phyloP scores from a whole-genome alignment of 2,888 invertebrate genomes.

The Leptinotarsa tumamoca region DNA sequence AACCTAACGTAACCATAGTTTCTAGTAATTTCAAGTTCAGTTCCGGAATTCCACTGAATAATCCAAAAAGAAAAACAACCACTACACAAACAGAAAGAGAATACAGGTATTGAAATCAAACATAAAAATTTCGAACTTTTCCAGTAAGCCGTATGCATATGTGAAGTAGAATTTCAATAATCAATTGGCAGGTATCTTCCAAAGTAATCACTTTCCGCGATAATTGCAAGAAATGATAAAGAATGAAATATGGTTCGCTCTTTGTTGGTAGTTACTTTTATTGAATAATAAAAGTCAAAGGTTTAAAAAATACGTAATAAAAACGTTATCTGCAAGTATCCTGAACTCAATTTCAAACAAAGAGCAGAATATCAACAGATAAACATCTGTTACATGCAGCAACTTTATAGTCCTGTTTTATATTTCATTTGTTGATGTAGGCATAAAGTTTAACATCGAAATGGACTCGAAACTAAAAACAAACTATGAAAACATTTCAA shows the following conservation, averaged over 20 bases:
- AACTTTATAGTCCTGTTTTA: slow-evolving; percentile 15
- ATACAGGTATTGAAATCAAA: too few relatives aligned
- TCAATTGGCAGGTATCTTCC: too few relatives aligned
- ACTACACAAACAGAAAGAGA: too few relatives aligned
- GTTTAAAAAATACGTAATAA: slow-evolving; percentile 16
- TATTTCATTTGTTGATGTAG: slow-evolving; percentile 15
- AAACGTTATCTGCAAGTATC: slow-evolving; percentile 13
- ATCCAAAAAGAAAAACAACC: too few relatives aligned
- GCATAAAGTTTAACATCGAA: slow-evolving; percentile 8
- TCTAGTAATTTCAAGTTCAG: too few relatives aligned
- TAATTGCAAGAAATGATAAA: slow-evolving; percentile 9
- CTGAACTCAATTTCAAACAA: slow-evolving; percentile 17
- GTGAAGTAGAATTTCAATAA: too few relatives aligned
- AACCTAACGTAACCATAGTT: too few relatives aligned
- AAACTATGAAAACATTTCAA: neutral
- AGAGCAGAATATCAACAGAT: slow-evolving; percentile 19
- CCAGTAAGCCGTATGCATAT: too few relatives aligned
- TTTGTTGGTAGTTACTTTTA: slow-evolving; percentile 7
- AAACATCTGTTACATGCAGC: slow-evolving; percentile 19
- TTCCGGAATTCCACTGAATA: too few relatives aligned
- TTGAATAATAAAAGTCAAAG: slow-evolving; percentile 20
- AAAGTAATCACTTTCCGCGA: too few relatives aligned
- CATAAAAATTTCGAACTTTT: too few relatives aligned
- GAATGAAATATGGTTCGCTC: neutral
- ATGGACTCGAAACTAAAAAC: slow-evolving; percentile 8